Evolutionary conservation across 2,888 invertebrate genomes (phyloP).

Genomic region (Trachelus tabidus): DNA sequence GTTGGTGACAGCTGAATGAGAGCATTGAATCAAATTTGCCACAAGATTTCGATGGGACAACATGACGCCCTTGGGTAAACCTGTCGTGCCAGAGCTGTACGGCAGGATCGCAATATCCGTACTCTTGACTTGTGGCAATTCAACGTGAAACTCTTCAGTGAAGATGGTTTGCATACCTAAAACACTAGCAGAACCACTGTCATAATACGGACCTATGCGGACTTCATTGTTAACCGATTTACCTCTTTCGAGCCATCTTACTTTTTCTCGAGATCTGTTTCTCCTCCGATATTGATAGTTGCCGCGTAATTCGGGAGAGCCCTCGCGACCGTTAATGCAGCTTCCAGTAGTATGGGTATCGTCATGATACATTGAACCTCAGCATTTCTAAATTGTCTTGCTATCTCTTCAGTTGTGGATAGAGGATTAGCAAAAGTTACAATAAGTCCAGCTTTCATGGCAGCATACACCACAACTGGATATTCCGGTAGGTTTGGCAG

Average conservation of each 20-base stretch:
- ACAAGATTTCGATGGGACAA: conserved; percentile 78
- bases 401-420: conserved; percentile 76
- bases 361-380: conserved; percentile 75
- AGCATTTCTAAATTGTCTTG: conserved; percentile 73
- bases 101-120: conserved; percentile 60
- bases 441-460: conserved; percentile 74
- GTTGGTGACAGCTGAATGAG: conserved; percentile 67
- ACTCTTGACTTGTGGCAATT: conserved; percentile 56
- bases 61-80: conserved; percentile 84
- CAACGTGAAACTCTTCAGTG: conserved; percentile 57
- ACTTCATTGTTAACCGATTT: no score
- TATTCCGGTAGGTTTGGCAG: conserved; percentile 80
- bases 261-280: conserved; percentile 67
- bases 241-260: conserved; percentile 15
- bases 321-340: conserved; percentile 70
- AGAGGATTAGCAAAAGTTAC: conserved; percentile 79
- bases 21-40: conserved; percentile 69
- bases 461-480: conserved; percentile 74
- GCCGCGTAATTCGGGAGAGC: conserved; percentile 71
- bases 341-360: conserved; percentile 73
- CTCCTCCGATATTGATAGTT: conserved; percentile 75
- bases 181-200: conserved; percentile 30
- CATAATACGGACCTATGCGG: no score
- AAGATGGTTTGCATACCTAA: conserved; percentile 63
- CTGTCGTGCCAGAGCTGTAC: conserved; percentile 77